Evolutionary conservation across 2,113 vertebrate species (phyloP).

Genomic region (Seriola quinqueradiata): DNA sequence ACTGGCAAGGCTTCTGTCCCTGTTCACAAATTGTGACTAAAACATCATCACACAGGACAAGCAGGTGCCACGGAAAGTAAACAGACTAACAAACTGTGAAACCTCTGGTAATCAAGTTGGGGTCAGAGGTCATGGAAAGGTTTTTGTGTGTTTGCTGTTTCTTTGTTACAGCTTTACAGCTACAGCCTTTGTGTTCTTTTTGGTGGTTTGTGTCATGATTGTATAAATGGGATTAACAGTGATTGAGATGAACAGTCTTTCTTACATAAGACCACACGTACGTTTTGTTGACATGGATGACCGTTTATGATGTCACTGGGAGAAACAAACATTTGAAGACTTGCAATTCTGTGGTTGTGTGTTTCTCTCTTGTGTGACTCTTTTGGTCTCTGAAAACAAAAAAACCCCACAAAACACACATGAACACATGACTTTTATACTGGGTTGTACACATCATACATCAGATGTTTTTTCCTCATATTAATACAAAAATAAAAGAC

Average conservation of each 20-base stretch:
- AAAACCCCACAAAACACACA: background rate
- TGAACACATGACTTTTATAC: constrained; percentile 36
- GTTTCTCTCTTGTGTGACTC: background rate
- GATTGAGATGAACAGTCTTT: background rate
- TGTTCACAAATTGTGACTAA: background rate
- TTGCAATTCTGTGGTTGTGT: background rate
- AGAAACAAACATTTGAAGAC: background rate
- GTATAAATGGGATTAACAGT: background rate
- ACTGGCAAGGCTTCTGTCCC: no score
- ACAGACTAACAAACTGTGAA: background rate
- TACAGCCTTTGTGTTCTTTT: background rate
- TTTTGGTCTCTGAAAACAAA: background rate
- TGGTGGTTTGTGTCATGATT: background rate
- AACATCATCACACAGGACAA: background rate
- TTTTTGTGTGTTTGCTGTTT: background rate
- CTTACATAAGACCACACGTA: background rate
- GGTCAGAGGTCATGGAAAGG: background rate
- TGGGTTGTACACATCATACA: constrained; percentile 8
- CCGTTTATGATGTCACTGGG: background rate
- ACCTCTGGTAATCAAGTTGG: background rate
- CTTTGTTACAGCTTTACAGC: no score
- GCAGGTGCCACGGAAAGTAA: background rate
- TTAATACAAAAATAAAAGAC: constrained; percentile 71
- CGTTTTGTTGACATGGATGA: background rate
- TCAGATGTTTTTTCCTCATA: background rate